Base-by-base conservation (phyloP, 2,797 vertebrate species). In the Falco novaeseelandiae region DNA sequence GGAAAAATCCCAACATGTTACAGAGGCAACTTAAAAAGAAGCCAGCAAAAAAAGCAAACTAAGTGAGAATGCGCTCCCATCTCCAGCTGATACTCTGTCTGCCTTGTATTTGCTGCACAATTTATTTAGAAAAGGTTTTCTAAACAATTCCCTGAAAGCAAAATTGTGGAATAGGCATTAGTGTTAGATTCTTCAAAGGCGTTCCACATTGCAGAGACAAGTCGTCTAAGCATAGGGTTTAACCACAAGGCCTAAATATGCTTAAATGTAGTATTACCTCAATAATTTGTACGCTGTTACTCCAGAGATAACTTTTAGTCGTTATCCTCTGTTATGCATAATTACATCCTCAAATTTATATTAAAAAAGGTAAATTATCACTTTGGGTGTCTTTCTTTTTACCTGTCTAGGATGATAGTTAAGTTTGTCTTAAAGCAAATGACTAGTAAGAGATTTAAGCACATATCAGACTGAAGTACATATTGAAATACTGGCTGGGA, bases 391-490 rank as follows among this genome's bases (percentile, higher is more conserved):
- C 54, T 94, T 87, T 80, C 19, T 49, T 89, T 78, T 87, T 25
- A 44, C 78, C 83, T 77, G 55, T 40, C 83, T 40, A 25, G 57
- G 59, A 54, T 61, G 63, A n/a, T 38, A 44, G 67, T 54, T 70
- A 77, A 80, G 67, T 87, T 89, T 91, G 89, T 55, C 55, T 83
- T 81, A 79, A 94, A 69, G 8, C 57, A 92, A 85, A 69, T 34
- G 26, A 91, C 90, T 90, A 96, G 94, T 84, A 71, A 78, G 78
- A 95, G 29, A 58, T 84, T 76, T 83, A 88, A 95, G 63, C 34
- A 78, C 67, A 16, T 3, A 12, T 63, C 89, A 93, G 83, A 36
- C 49, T 69, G 51, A 94, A 93, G 29, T 20, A 90, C 48, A 63
- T 46, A 80, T 36, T 86, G 79, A 91, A 96, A 83, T 54, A 58